A percentile compares a stretch with the other conserved stretches of the same genome.
These are phyloP conservation scores for Petaurus breviceps DNA, from an alignment of 2,113 vertebrate genomes.

Conservation along the genomic window DNA sequence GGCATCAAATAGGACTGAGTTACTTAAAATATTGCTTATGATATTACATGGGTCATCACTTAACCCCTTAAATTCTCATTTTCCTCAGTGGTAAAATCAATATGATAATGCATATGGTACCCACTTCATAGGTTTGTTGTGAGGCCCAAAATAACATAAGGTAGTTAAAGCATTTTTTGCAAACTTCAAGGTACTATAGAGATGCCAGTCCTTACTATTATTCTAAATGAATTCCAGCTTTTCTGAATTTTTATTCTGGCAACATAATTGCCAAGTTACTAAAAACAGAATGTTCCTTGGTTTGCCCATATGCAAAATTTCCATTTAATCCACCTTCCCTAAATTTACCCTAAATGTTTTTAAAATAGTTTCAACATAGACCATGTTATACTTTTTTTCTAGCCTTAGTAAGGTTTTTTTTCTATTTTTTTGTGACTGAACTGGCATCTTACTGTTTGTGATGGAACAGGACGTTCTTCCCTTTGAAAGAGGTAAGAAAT, in stretches of 20 bases:
- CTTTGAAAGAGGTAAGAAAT: constrained; percentile 31
- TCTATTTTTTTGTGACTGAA: not conserved
- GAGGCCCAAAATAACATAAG: not conserved
- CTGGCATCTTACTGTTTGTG: constrained; percentile 30
- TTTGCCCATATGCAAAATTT: constrained; percentile 51
- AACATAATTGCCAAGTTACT: constrained; percentile 24
- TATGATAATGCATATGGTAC: not conserved
- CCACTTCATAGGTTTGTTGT: not conserved
- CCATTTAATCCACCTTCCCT: constrained; percentile 25
- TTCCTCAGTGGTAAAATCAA: not conserved
- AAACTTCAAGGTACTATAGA: not conserved
- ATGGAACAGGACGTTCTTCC: not conserved
- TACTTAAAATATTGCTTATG: not conserved
- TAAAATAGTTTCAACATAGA: constrained; percentile 38
- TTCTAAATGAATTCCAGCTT: constrained; percentile 21
- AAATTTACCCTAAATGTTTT: constrained; percentile 41
- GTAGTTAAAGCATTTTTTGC: not conserved
- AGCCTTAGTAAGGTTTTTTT: not conserved
- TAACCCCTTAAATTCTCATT: not conserved
- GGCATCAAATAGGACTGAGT: not conserved
- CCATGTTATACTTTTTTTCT: constrained; percentile 41
- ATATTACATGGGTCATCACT: not conserved
- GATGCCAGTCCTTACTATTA: not conserved
- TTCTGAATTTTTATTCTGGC: constrained; percentile 51
- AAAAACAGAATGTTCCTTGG: constrained; percentile 46